Conservation (phyloP, 1,140 invertebrate species). For the Ceratina japonica region DNA sequence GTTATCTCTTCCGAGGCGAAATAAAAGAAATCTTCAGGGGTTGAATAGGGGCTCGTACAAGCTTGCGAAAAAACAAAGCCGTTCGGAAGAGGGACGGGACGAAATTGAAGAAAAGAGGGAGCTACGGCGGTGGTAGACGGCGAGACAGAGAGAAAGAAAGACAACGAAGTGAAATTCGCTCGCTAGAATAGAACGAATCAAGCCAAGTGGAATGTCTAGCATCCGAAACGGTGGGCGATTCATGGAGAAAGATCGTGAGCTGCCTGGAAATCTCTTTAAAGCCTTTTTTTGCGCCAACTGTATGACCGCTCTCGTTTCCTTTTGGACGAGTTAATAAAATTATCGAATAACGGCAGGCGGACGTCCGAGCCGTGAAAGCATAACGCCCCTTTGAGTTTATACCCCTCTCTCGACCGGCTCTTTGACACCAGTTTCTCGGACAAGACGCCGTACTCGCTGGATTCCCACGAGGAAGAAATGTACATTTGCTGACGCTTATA, state of each 20-base stretch:
- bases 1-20: constrained; percentile 26
- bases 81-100: background rate
- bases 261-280: constrained; percentile 33
- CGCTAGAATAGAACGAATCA: constrained; percentile 39
- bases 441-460: background rate
- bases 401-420: background rate
- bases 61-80: constrained; percentile 37
- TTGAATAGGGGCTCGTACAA: constrained; percentile 27
- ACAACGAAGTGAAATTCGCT: background rate
- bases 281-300: constrained; percentile 3
- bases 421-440: background rate
- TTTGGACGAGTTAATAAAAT: constrained; percentile 32
- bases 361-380: constrained; percentile 1
- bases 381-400: background rate
- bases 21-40: constrained; percentile 29
- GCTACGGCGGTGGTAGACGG: background rate
- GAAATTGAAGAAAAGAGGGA: background rate
- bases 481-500: too few species aligned
- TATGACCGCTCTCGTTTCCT: constrained; percentile 35
- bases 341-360: constrained; percentile 10
- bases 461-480: background rate
- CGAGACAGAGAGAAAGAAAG: background rate
- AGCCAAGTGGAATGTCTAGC: constrained; percentile 44
- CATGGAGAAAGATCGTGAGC: constrained; percentile 26
- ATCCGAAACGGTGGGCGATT: constrained; percentile 28